A percentile compares a stretch with the other conserved stretches of the same genome.
Conservation (phyloP, 2,113 vertebrate genomes). For the Caranx melampygus region DNA sequence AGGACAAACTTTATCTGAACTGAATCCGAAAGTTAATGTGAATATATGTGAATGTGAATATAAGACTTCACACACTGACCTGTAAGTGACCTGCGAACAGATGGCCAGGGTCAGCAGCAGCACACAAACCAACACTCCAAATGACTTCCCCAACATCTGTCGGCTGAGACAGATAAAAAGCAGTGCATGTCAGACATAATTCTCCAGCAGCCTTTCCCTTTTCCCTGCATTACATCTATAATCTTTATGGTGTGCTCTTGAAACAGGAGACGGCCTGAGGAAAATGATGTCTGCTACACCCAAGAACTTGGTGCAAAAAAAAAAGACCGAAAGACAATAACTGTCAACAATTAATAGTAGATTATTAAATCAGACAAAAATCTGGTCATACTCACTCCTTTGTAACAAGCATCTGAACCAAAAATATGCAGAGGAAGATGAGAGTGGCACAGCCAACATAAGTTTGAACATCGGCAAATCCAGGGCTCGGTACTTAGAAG, state of each 20-base stretch:
- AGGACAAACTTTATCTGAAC: neutral
- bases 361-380: neutral
- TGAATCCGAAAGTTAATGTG: neutral
- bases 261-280: neutral
- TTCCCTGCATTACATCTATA: neutral
- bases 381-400: conserved; percentile 82
- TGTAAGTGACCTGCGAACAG: conserved; percentile 87
- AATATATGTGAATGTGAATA: neutral
- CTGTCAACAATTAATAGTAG: neutral
- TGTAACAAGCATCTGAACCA: conserved; percentile 89
- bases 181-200: neutral
- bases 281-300: neutral
- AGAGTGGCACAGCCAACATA: conserved; percentile 90
- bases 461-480: conserved; percentile 89
- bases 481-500: conserved; percentile 90
- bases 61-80: conserved; percentile 85
- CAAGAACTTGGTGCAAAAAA: neutral
- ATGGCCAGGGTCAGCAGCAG: conserved; percentile 86
- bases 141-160: conserved; percentile 83
- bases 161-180: conserved; percentile 77
- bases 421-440: conserved; percentile 92
- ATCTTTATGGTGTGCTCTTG: neutral
- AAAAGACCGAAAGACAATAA: neutral
- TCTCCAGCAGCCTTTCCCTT: neutral
- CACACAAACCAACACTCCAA: conserved; percentile 86